Evolutionary conservation across 37 sponge, comb jelly and placozoan genomes (phyloP), one percentile per base, ranked within the genome.

Genomic region (Corticium candelabrum): DNA sequence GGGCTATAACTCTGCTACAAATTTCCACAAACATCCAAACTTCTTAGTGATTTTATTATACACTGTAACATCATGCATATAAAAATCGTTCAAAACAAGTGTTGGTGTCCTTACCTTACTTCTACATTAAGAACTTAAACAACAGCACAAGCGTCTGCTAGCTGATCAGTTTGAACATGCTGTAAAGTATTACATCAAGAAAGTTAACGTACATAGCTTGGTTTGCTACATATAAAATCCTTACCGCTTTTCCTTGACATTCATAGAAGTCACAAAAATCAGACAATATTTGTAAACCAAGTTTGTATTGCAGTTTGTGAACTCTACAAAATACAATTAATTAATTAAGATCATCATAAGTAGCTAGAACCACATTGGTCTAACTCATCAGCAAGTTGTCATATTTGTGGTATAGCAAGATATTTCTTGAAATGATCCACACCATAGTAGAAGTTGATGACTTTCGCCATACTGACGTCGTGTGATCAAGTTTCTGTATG

Each of bases 141-240:
- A 36, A 82, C 83, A 35, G 41, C 39, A n/a, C 83, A 82, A 1
- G 83, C 83, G 39, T 78, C 77, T 37, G 37, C 35, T 29, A 82
- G 83, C 21, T 50, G 62, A 11, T 50, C 62, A n/a, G n/a, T n/a
- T n/a, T n/a, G n/a, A n/a, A n/a, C n/a, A n/a, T n/a, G n/a, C n/a
- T n/a, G n/a, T n/a, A n/a, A n/a, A n/a, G n/a, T 50, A 80, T 84
- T 39, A 97, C 93, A 27, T 89, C 69, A 4, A 82, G 82, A 85
- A 97, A 97, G 62, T 93, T 82, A 68, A 86, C 79, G 76, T 90
- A 78, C 37, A 97, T 97, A 35, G 94, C 80, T 62, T 87, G 77
- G 70, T 93, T 83, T 1, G 99, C 94, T 21, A 82, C 79, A 37
- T 83, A 85, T 62, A 88, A 56, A 15, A 81, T 80, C 80, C 62